Evolutionary conservation across 1,140 invertebrate species (phyloP), one percentile per base, ranked within the genome.

Genomic region (Eurosta solidaginis): DNA sequence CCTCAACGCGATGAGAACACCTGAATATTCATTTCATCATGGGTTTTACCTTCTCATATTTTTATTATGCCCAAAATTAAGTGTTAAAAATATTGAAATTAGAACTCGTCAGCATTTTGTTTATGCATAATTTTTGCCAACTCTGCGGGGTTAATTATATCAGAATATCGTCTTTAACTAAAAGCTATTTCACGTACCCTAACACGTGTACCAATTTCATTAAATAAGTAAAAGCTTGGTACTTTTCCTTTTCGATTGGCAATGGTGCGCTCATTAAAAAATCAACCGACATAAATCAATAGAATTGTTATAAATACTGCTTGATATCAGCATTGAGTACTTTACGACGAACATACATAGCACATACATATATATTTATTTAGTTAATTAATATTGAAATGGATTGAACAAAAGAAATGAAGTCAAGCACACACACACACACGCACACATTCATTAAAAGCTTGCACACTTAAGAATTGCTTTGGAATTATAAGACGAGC

Each of bases 231-330:
- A 29, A 17, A 14, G 54, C 29, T 63, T 63, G 54, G 29, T 29
- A 4, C 47, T 4, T 49, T 9, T 9, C 47, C 17, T 3, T 9
- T 49, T 49, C 10, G 47, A 17, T 49, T 27, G 1, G 10, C 10
- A 3, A 17, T 29, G 54, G 54, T 63, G n/a, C 54, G 27, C 10
- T 33, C 54, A 29, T 63, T 63, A 63, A 63, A 63, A 63, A 33
- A 29, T 63, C 54, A 63, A 63, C 54, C 29, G n/a, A 63, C 54
- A 63, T 63, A 63, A 63, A 63, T 63, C 54, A 63, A 63, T 63
- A 63, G 29, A 36, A 63, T 54, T 54, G 29, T 63, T 33, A 63
- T 63, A 63, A 63, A n/a, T n/a, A n/a, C n/a, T 29, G 54, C 54
- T 12, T 29, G 54, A 63, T 63, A 63, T 63, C 54, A 63, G 54